A percentile compares a stretch with the other conserved stretches of the same genome.
Evolutionary conservation across 2,888 invertebrate species (phyloP).

Genomic region (Fragum sueziense): DNA sequence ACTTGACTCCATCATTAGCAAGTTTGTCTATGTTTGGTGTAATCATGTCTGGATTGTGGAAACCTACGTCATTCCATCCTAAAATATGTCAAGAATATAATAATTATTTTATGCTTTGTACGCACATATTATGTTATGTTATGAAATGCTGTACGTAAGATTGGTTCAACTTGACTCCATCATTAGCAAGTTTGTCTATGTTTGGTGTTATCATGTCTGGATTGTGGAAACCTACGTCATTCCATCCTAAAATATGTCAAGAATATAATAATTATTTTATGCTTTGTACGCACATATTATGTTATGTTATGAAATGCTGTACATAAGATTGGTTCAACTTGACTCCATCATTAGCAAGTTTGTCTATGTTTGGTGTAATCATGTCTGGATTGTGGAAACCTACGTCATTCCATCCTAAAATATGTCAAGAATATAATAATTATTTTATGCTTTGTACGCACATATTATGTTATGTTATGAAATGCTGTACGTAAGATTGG

Average conservation of each 20-base stretch:
- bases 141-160: constrained; percentile 82
- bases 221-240: constrained; percentile 82
- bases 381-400: constrained; percentile 82
- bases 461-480: too few species aligned
- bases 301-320: background rate
- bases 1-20: constrained; percentile 77
- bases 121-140: too few species aligned
- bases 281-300: too few species aligned
- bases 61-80: constrained; percentile 82
- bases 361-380: constrained; percentile 81
- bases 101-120: too few species aligned
- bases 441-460: too few species aligned
- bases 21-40: constrained; percentile 82
- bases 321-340: constrained; percentile 21
- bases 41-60: constrained; percentile 80
- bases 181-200: constrained; percentile 79
- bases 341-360: constrained; percentile 65
- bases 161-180: constrained; percentile 78
- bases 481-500: constrained; percentile 82
- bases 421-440: too few species aligned
- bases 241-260: constrained; percentile 79
- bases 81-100: too few species aligned
- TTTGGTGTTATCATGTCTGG: constrained; percentile 81
- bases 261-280: too few species aligned
- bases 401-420: constrained; percentile 81